A percentile compares a stretch with the other conserved stretches of the same genome.
These are phyloP conservation scores for Erpetoichthys calabaricus DNA, from an alignment of 2,797 vertebrate genomes.

Conservation along the genomic window DNA sequence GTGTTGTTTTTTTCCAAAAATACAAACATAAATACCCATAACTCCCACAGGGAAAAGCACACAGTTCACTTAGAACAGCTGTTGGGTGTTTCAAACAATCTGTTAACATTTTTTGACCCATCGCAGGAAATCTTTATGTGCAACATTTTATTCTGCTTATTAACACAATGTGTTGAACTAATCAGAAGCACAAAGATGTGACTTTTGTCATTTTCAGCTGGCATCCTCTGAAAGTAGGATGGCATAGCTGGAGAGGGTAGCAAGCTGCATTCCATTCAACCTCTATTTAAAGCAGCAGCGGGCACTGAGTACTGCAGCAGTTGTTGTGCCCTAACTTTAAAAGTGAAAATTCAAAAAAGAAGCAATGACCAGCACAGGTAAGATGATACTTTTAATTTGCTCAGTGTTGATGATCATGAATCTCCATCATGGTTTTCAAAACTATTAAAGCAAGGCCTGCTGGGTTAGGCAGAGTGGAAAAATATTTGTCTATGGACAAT, in stretches of 20 bases:
- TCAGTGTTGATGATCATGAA: no score
- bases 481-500: no score
- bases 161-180: background rate
- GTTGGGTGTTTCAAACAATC: background rate
- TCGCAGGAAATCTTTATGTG: slow-evolving; percentile 1
- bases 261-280: slow-evolving; percentile 38
- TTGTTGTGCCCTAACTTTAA: background rate
- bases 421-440: no score
- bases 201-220: slow-evolving; percentile 6
- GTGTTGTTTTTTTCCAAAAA: no score
- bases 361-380: slow-evolving; percentile 14
- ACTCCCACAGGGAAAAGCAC: no score
- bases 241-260: slow-evolving; percentile 34
- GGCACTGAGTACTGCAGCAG: background rate
- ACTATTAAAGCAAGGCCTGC: no score
- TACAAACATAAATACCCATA: no score
- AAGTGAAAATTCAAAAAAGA: background rate
- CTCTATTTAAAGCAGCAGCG: slow-evolving; percentile 57
- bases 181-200: slow-evolving; percentile 5
- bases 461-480: no score
- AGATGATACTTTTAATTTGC: no score
- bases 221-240: slow-evolving; percentile 18
- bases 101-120: background rate
- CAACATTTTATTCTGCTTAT: background rate
- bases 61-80: slow-evolving; percentile 3